Evolutionary conservation across 1,140 invertebrate genomes (phyloP), one percentile per base, ranked within the genome.

Genomic region (Bombus vancouverensis): DNA sequence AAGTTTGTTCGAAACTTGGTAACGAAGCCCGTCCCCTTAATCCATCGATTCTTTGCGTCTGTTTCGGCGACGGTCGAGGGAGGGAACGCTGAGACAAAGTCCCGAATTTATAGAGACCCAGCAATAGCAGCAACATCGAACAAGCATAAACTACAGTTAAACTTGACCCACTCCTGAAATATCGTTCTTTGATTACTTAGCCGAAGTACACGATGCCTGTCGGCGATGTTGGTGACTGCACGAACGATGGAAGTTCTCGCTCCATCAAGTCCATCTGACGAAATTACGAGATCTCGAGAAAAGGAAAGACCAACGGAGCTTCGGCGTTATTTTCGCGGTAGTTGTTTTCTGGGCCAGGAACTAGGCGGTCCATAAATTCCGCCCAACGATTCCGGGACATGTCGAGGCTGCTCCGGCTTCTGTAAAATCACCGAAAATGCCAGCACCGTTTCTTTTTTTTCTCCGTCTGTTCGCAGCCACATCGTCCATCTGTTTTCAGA

Each of bases 81-180:
- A 37, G 18, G 53, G 53, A 39, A 42, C 34, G 18, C 53, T 1
- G 47, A 34, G 59, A 75, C 71, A 13, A n/a, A 34, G 28, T 15
- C 15, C 28, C 34, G 34, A 77, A 68, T 77, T 68, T 68, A 77
- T n/a, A 28, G 28, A 39, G 47, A 53, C 47, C 47, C 18, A 22
- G 62, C 65, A 10, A 34, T 22, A 22, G 66, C 66, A 18, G 18
- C 66, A 9, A 13, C 9, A 6, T 22, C 13, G n/a, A 8, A 22
- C 37, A 39, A 37, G 42, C 1, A 9, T 42, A 42, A n/a, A 68
- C 42, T 78, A 3, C 18, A 15, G 47, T 44, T 85, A 90, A 90
- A 90, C 89, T 90, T 90, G 89, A 90, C 89, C 89, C 70, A 87
- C 32, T 90, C 79, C 53, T 70, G 65, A 87, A 89, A 89, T 90